A percentile compares a stretch with the other conserved stretches of the same genome.
phyloP scores from a whole-genome alignment of 1,140 invertebrate genomes.

The Pseudomyrmex cubaensis region DNA sequence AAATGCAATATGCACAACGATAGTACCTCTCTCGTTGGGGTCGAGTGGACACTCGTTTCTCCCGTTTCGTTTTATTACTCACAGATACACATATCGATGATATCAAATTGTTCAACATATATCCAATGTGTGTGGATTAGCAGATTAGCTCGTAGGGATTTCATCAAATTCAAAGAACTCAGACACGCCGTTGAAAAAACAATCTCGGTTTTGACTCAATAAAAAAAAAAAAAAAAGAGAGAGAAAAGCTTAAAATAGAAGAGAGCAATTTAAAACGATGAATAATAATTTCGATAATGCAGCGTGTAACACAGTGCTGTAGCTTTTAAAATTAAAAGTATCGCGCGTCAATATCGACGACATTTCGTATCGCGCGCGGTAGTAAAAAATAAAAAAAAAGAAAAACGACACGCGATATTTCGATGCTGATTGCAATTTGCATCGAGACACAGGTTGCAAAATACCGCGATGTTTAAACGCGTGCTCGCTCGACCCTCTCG shows the following conservation, averaged over 20 bases:
- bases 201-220: not conserved
- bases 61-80: slow-evolving; percentile 16
- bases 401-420: slow-evolving; percentile 16
- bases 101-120: too few species aligned
- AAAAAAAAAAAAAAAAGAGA: not conserved
- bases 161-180: not conserved
- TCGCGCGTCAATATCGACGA: not conserved
- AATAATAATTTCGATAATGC: slow-evolving; percentile 12
- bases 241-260: not conserved
- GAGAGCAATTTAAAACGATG: not conserved
- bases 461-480: slow-evolving; percentile 27
- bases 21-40: slow-evolving; percentile 65
- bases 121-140: too few species aligned
- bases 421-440: slow-evolving; percentile 21
- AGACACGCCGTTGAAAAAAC: not conserved
- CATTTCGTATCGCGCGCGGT: not conserved
- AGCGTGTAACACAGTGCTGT: not conserved
- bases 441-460: slow-evolving; percentile 14
- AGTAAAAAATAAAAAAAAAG: not conserved
- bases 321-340: slow-evolving; percentile 25
- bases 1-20: slow-evolving; percentile 76
- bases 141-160: not conserved
- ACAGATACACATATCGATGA: not conserved
- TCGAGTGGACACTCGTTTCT: slow-evolving; percentile 72
- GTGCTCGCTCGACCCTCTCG: slow-evolving; percentile 36